Evolutionary conservation across 1,140 invertebrate genomes (phyloP).

Genomic region (Lepidotrigona ventralis): DNA sequence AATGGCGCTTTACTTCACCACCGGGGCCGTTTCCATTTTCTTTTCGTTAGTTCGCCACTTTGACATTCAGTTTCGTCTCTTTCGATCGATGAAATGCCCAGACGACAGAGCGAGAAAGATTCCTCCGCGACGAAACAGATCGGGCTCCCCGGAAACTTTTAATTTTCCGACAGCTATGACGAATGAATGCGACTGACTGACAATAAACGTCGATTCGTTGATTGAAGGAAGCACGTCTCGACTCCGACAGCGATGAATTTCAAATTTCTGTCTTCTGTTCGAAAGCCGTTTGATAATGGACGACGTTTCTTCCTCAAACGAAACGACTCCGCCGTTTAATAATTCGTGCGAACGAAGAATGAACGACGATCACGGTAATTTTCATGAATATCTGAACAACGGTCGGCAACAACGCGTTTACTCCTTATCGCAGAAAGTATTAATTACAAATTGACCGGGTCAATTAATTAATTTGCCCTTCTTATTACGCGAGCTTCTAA

Average conservation of each 20-base stretch:
- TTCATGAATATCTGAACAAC: background rate
- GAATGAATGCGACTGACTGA: slow-evolving; percentile 9
- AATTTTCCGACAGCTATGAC: background rate
- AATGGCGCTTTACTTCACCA: background rate
- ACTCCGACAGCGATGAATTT: slow-evolving; percentile 17
- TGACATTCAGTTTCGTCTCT: background rate
- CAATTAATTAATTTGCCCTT: slow-evolving; percentile 11
- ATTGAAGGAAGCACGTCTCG: slow-evolving; percentile 3
- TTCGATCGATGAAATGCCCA: background rate
- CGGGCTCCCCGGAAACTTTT: slow-evolving; percentile 24
- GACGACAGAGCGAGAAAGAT: background rate
- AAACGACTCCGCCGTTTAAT: background rate
- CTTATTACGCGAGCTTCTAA: background rate
- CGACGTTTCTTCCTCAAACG: background rate
- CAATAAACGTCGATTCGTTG: slow-evolving; percentile 30
- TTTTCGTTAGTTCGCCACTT: background rate
- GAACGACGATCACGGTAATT: background rate
- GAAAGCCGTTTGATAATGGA: background rate
- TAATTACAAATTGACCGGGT: background rate
- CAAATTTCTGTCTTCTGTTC: slow-evolving; percentile 1
- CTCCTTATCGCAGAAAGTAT: background rate
- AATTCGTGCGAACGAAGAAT: background rate
- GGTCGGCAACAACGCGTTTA: background rate
- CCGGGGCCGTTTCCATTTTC: background rate
- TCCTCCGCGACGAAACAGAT: background rate